phyloP scores from a whole-genome alignment of 1,140 invertebrate species.

The Heliothis virescens region DNA sequence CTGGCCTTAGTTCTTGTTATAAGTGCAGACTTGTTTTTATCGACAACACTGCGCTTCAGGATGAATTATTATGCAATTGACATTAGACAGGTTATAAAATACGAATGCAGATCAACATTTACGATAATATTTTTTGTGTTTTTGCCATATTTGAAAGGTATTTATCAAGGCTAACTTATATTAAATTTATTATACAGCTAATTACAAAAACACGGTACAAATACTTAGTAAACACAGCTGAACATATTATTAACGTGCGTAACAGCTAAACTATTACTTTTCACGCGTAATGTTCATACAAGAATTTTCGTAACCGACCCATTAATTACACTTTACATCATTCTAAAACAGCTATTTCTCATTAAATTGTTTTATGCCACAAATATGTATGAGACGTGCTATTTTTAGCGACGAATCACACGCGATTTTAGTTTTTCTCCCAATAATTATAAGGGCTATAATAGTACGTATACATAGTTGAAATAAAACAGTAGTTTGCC shows the following conservation, averaged over 20 bases:
- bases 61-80: not conserved
- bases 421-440: slow-evolving; percentile 6
- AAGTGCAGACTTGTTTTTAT: too few relatives aligned
- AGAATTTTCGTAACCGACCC: slow-evolving; percentile 15
- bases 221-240: not conserved
- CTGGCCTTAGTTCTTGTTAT: too few relatives aligned
- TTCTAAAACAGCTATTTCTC: slow-evolving; percentile 6
- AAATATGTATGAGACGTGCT: slow-evolving; percentile 6
- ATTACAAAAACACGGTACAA: not conserved
- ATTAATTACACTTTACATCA: slow-evolving; percentile 21
- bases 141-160: too few relatives aligned
- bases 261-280: not conserved
- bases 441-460: not conserved
- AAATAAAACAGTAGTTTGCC: slow-evolving; percentile 26
- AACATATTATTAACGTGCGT: not conserved
- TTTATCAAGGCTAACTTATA: too few relatives aligned
- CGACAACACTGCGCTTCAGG: too few relatives aligned
- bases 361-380: slow-evolving; percentile 12
- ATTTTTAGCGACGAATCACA: not conserved
- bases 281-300: slow-evolving; percentile 9
- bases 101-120: too few relatives aligned
- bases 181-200: too few relatives aligned
- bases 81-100: too few relatives aligned
- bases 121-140: too few relatives aligned
- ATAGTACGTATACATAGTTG: not conserved